Conservation (phyloP, 2,888 invertebrate species). For the Ametastegia equiseti region DNA sequence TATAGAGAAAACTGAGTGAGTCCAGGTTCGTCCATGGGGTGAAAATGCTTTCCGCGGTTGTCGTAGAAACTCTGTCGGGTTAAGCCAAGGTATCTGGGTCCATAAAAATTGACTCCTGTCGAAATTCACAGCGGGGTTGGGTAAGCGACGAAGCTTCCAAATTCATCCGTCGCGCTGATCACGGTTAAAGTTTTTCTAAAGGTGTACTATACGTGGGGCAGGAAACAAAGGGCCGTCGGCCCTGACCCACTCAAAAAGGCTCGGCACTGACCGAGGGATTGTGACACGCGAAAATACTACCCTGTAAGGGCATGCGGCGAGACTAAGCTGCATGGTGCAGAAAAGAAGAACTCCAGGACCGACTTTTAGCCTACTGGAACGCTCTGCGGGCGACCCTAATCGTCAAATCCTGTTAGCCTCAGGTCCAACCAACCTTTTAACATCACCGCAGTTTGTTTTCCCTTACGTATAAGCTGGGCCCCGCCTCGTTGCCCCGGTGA, state of each 20-base stretch:
- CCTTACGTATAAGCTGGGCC: constrained; percentile 25
- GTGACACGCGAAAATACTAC: constrained; percentile 19
- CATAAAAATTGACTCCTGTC: constrained; percentile 48
- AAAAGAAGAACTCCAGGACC: background rate
- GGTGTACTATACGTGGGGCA: background rate
- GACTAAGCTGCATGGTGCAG: too few relatives aligned
- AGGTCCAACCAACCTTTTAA: background rate
- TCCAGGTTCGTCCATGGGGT: background rate
- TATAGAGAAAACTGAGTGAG: background rate
- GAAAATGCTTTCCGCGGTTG: constrained; percentile 41
- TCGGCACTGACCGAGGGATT: too few relatives aligned
- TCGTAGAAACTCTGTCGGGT: constrained; percentile 1
- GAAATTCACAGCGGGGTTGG: constrained; percentile 36
- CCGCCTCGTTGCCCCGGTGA: constrained; percentile 46
- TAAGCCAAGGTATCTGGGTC: constrained; percentile 30
- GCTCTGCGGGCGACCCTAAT: background rate
- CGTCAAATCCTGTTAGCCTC: constrained; percentile 35
- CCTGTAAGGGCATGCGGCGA: background rate
- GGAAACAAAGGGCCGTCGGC: constrained; percentile 28
- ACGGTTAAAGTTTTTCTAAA: background rate
- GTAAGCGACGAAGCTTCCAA: background rate
- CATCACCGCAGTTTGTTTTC: constrained; percentile 29
- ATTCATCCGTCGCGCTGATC: constrained; percentile 6
- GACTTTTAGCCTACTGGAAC: background rate
- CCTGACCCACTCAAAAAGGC: constrained; percentile 35